These are phyloP conservation scores for Haliaeetus leucogaster DNA, from an alignment of 2,113 vertebrate species.

Conservation along the genomic window DNA sequence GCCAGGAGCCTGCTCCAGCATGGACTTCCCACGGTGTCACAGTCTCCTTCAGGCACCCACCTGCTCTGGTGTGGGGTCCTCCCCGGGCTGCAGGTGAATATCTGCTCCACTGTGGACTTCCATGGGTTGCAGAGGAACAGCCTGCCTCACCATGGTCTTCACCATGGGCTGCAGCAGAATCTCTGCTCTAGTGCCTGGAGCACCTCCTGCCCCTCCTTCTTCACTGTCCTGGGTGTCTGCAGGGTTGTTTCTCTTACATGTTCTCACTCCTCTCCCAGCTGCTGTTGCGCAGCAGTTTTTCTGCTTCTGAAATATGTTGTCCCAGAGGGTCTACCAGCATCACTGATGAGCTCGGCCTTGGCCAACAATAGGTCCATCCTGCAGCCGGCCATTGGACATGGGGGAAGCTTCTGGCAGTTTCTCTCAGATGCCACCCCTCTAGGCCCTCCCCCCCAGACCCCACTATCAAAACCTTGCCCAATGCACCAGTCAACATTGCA, in stretches of 20 bases:
- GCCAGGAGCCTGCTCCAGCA: background rate
- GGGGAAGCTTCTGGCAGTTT: background rate
- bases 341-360: background rate
- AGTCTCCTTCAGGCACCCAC: background rate
- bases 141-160: background rate
- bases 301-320: background rate
- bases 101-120: too few relatives aligned
- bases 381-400: background rate
- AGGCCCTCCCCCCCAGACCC: background rate
- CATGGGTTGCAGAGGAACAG: background rate
- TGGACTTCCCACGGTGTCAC: too few relatives aligned
- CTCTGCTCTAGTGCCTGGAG: background rate
- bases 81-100: background rate
- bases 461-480: background rate
- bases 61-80: background rate
- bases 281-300: background rate
- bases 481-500: background rate
- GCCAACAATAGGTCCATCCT: fast-evolving
- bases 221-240: background rate
- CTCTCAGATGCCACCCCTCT: background rate
- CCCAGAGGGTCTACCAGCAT: background rate
- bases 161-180: background rate
- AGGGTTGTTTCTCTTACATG: background rate
- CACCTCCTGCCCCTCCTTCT: background rate
- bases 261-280: background rate